Evolutionary conservation across 2,888 invertebrate genomes (phyloP).

Genomic region (Corbicula japonica): DNA sequence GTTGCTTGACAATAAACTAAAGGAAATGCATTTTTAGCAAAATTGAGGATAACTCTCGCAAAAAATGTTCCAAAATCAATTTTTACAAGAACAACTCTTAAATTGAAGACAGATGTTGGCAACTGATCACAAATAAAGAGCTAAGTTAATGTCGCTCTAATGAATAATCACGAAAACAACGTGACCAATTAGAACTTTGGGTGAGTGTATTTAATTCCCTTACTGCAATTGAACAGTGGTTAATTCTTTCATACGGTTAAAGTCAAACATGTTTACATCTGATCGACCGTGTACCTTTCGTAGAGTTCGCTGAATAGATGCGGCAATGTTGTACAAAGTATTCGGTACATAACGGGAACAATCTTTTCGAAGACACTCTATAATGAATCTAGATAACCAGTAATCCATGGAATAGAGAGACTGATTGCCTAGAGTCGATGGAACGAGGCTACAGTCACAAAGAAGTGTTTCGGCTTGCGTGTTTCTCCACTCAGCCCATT

Average conservation of each 20-base stretch:
- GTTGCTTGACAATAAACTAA: no score
- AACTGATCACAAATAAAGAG: no score
- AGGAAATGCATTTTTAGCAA: no score
- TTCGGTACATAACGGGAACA: constrained; percentile 16
- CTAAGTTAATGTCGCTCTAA: no score
- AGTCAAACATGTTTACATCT: background rate
- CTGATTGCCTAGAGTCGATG: background rate
- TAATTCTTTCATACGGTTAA: background rate
- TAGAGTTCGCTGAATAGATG: constrained; percentile 25
- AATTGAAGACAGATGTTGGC: no score
- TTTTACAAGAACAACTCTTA: no score
- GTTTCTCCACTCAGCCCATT: constrained; percentile 12
- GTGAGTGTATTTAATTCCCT: no score
- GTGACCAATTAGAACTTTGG: no score
- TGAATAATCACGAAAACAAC: no score
- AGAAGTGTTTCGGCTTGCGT: background rate
- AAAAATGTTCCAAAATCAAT: no score
- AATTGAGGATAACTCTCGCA: no score
- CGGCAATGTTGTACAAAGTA: constrained; percentile 28
- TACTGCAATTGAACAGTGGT: background rate
- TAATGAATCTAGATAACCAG: constrained; percentile 40
- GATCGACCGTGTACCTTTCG: constrained; percentile 4
- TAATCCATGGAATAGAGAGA: background rate
- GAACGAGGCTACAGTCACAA: background rate
- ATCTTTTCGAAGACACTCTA: constrained; percentile 29